Conservation (phyloP, 2,113 vertebrate genomes). For the Theristicus caerulescens region DNA sequence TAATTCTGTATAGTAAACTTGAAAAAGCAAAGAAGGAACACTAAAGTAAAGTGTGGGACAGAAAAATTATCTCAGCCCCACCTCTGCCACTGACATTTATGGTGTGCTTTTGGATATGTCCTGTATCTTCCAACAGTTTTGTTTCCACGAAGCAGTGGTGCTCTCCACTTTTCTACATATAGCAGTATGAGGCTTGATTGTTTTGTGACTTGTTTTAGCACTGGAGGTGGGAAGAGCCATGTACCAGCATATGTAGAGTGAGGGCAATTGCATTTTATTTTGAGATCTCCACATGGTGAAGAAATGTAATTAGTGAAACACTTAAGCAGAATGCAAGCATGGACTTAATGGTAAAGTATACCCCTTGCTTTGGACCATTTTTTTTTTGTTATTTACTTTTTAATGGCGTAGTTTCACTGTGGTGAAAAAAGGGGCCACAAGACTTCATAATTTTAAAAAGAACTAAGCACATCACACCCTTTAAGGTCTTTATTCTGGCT, state of each 20-base stretch:
- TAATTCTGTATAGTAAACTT: neutral
- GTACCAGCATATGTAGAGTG: no score
- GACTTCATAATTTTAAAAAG: neutral
- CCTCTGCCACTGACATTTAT: neutral
- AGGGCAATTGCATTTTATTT: neutral
- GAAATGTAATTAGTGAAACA: neutral
- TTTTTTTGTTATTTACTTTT: neutral
- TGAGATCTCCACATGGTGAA: neutral
- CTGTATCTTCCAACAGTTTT: neutral
- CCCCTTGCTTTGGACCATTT: neutral
- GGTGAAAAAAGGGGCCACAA: accelerated
- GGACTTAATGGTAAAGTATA: neutral
- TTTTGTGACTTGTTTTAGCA: neutral
- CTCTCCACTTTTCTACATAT: accelerated
- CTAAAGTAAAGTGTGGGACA: neutral
- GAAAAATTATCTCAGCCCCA: neutral
- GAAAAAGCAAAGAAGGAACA: neutral
- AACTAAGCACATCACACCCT: neutral
- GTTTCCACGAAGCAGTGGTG: neutral
- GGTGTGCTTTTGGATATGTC: neutral
- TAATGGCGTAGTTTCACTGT: neutral
- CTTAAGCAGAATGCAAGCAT: neutral
- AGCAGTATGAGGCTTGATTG: neutral
- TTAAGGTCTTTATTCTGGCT: neutral
- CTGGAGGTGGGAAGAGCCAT: neutral